These are phyloP conservation scores for Thecophora atra DNA, from an alignment of 2,888 invertebrate species.

Conservation along the genomic window DNA sequence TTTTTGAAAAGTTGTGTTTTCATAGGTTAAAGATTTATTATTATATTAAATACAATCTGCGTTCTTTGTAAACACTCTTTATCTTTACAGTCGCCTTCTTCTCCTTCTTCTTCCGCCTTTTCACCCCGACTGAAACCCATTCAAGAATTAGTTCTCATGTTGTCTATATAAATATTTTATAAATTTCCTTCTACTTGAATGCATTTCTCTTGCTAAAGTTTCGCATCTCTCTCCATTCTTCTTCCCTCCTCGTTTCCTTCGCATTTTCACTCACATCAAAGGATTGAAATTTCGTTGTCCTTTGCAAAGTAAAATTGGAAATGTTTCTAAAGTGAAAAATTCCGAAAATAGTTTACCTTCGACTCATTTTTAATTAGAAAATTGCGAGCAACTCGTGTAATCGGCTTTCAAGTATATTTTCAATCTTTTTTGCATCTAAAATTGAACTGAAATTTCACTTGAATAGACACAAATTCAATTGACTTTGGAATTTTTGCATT, in stretches of 20 bases:
- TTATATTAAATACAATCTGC: no score
- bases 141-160: not conserved
- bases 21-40: no score
- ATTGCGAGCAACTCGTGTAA: conserved; percentile 12
- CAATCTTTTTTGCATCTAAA: conserved; percentile 3
- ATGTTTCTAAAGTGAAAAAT: conserved; percentile 38
- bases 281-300: conserved; percentile 1
- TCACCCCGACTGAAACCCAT: not conserved
- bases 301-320: conserved; percentile 26
- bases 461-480: conserved; percentile 53
- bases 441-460: conserved; percentile 45
- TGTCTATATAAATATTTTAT: conserved; percentile 1
- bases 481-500: conserved; percentile 46
- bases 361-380: conserved; percentile 42
- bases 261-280: not conserved
- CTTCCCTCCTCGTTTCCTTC: not conserved
- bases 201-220: not conserved
- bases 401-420: not conserved
- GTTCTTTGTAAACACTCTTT: no score
- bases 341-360: conserved; percentile 42
- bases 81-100: not conserved
- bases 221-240: not conserved
- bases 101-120: not conserved
- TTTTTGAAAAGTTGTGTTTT: no score
- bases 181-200: conserved; percentile 7